Percentiles rank a stretch among this genome's conserved stretches.
Evolutionary conservation across 2,888 invertebrate species (phyloP).

Genomic region (Globia sparganii): DNA sequence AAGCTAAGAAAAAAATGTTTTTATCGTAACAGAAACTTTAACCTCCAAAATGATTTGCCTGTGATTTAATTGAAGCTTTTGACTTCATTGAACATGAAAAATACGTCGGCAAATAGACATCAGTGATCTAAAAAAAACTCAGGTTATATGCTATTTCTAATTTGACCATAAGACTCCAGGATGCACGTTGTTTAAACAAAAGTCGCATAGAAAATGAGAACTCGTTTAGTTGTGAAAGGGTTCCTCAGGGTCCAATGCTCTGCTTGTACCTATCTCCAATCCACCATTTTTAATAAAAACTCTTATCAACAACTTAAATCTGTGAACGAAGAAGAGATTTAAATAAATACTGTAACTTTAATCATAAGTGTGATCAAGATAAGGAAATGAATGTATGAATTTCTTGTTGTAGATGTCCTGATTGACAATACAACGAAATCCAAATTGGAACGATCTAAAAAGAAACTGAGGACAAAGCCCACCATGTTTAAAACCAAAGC

Average conservation of each 20-base stretch:
- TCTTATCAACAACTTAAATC: neutral
- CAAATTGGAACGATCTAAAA: conserved; percentile 47
- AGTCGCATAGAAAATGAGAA: neutral
- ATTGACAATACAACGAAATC: conserved; percentile 63
- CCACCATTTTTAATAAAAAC: neutral
- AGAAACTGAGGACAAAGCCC: conserved; percentile 36
- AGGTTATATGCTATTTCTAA: neutral
- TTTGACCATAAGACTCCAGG: neutral
- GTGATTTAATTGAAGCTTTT: conserved; percentile 6
- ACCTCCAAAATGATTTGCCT: neutral
- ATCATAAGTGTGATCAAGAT: conserved; percentile 39
- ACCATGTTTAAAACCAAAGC: conserved; percentile 51
- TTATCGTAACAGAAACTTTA: neutral
- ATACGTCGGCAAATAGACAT: neutral
- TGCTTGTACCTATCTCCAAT: neutral
- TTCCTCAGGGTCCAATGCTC: neutral
- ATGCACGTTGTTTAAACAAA: neutral
- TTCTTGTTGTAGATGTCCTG: conserved; percentile 69
- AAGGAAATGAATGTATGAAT: conserved; percentile 58
- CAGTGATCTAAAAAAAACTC: neutral
- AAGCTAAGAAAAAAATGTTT: neutral
- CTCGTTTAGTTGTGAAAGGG: neutral
- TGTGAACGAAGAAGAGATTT: neutral
- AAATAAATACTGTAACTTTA: conserved; percentile 18
- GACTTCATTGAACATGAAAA: neutral